These are phyloP conservation scores for Troilus luridus DNA, from an alignment of 2,888 invertebrate genomes.

Conservation along the genomic window DNA sequence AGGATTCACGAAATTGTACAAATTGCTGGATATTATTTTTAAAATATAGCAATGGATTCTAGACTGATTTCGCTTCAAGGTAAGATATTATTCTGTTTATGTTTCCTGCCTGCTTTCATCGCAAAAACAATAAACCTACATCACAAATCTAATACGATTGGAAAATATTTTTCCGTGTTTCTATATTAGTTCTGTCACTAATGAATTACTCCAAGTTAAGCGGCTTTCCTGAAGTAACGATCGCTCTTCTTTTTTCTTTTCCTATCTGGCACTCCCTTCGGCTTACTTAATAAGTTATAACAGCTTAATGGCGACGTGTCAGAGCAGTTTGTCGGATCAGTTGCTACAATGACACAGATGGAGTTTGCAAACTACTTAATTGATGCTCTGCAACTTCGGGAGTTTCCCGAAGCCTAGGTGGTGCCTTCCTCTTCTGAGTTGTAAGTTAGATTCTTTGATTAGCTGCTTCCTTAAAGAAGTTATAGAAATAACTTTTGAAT, in stretches of 20 bases:
- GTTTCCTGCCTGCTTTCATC: too few species aligned
- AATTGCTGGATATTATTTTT: too few species aligned
- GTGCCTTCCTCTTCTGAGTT: background rate
- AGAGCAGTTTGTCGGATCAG: slow-evolving; percentile 1
- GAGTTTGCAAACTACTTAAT: slow-evolving; percentile 30
- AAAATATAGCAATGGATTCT: too few species aligned
- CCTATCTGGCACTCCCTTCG: background rate
- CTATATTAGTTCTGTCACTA: background rate
- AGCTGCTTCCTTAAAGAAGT: background rate
- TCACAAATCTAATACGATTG: too few species aligned
- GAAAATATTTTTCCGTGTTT: too few species aligned
- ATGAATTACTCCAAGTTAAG: background rate
- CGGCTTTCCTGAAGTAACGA: background rate
- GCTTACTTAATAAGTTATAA: background rate
- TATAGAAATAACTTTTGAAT: too few species aligned
- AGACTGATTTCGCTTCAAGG: too few species aligned
- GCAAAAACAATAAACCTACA: too few species aligned
- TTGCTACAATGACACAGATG: slow-evolving; percentile 14
- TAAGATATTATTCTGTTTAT: too few species aligned
- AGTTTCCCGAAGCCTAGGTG: background rate
- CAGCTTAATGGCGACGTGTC: slow-evolving; percentile 10
- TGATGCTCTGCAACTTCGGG: background rate
- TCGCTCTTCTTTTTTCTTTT: background rate
- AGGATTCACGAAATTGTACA: too few species aligned
- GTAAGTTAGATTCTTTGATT: background rate